Evolutionary conservation across 2,797 vertebrate genomes (phyloP), one percentile per base, ranked within the genome.

Genomic region (Labeo calbasu): DNA sequence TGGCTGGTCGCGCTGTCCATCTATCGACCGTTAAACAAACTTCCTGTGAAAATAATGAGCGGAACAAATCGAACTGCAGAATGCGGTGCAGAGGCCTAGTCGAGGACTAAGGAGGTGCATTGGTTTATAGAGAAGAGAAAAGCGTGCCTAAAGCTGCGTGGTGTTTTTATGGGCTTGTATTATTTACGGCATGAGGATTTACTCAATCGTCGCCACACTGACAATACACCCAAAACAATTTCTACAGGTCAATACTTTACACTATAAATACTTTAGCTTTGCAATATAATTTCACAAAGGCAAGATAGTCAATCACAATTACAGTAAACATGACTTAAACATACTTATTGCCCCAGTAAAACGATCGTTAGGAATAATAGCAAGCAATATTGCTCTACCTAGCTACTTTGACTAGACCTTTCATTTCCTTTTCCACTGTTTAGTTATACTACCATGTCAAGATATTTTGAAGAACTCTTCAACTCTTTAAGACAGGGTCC

Each of bases 31-130:
- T 91, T 92, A 91, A 91, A 92, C 89, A 94, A 94, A 94, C 91
- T 88, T 93, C 92, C 90, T 90, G 90, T 88, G 79, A 90, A 91
- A 91, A 87, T 92, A 92, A 94, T 87, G 87, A 93, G 91, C 86
- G 57, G 75, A 70, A 76, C 89, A n/a, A 92, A 93, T 89, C 86
- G 87, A 89, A 90, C 89, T 83, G 89, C 83, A 78, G 84, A 88
- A 87, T 88, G 88, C 81, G 86, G 87, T 55, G 82, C 79, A 68
- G 85, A 90, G 80, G 84, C 78, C 84, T 86, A 13, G 85, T 86
- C 84, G 84, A 90, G 89, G 90, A 90, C 88, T 55, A 57, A 78
- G 43, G 75, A 85, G 85, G 59, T 5, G 79, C 61, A 79, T 55
- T 83, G 48, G 81, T 87, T 79, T 84, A 86, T 65, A 87, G 77